Evolutionary conservation across 2,113 vertebrate genomes (phyloP).

Genomic region (Accipiter cooperii): DNA sequence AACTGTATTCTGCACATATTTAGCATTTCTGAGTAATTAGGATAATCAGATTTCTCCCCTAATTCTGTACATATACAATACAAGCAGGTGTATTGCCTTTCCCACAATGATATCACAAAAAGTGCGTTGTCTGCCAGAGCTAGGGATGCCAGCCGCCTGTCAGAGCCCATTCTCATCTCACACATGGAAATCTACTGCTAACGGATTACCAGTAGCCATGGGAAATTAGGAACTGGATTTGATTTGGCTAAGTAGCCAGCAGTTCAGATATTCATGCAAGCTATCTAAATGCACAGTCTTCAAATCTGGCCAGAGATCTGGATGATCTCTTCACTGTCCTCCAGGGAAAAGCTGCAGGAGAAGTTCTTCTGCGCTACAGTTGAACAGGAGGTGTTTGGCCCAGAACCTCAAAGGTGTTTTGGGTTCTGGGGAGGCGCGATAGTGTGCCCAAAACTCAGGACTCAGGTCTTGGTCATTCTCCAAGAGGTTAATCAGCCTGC

Average conservation of each 20-base stretch:
- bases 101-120: neutral
- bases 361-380: neutral
- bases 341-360: neutral
- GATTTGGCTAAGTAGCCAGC: neutral
- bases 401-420: neutral
- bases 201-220: neutral
- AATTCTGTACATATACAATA: neutral
- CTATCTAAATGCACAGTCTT: neutral
- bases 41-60: constrained; percentile 59
- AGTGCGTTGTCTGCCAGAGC: neutral
- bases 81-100: constrained; percentile 29
- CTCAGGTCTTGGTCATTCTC: neutral
- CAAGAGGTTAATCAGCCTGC: neutral
- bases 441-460: neutral
- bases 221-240: neutral
- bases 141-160: neutral
- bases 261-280: neutral
- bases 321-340: neutral
- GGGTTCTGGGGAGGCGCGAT: neutral
- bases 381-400: neutral
- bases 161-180: neutral
- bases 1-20: constrained; percentile 42
- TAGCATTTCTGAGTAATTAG: constrained; percentile 57
- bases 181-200: neutral
- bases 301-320: neutral